phyloP scores from a whole-genome alignment of 2,797 vertebrate genomes.

The Cyprinella venusta region DNA sequence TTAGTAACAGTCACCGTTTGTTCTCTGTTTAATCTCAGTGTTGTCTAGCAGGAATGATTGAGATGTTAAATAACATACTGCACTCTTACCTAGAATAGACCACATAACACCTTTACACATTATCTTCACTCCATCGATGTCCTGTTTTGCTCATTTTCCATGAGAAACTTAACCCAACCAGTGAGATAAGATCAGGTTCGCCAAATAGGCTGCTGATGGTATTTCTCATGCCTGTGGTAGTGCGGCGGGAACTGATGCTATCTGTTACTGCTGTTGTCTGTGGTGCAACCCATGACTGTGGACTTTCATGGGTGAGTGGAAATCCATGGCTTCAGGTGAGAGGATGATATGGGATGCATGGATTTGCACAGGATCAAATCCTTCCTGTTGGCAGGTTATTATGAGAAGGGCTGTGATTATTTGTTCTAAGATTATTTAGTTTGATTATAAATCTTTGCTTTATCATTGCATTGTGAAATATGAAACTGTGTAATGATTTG shows the following conservation, averaged over 20 bases:
- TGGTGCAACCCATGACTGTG: constrained; percentile 32
- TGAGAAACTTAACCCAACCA: neutral
- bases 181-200: constrained; percentile 14
- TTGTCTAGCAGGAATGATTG: neutral
- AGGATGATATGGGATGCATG: constrained; percentile 2
- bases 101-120: neutral
- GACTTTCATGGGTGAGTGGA: constrained; percentile 36
- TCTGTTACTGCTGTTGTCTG: constrained; percentile 52
- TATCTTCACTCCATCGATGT: neutral
- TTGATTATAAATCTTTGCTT: neutral
- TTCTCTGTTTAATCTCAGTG: neutral
- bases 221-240: constrained; percentile 55
- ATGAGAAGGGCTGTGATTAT: neutral
- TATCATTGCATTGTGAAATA: neutral
- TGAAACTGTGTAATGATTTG: neutral
- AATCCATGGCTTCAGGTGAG: constrained; percentile 12
- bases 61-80: constrained; percentile 4
- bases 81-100: neutral
- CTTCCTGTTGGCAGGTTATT: neutral
- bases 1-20: neutral
- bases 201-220: constrained; percentile 6
- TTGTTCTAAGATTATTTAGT: neutral
- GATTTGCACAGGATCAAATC: neutral
- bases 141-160: constrained; percentile 5
- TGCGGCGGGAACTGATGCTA: constrained; percentile 41